A percentile compares a stretch with the other conserved stretches of the same genome.
Conservation (phyloP, 2,797 vertebrate genomes). For the Naso thynnoides region DNA sequence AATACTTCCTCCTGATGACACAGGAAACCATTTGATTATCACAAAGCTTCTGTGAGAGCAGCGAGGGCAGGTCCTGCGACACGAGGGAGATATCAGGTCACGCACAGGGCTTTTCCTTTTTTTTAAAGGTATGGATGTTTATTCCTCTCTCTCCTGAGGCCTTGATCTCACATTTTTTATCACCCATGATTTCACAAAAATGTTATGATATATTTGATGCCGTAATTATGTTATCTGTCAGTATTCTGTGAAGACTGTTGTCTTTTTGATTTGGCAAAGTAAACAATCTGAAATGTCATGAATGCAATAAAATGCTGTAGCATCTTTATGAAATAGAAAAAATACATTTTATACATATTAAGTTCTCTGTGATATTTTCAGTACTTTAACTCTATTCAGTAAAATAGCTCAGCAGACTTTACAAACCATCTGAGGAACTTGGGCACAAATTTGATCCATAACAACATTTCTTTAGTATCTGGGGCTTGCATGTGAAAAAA, state of each 20-base stretch:
- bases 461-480: constrained; percentile 22
- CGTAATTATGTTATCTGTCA: not conserved
- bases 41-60: constrained; percentile 50
- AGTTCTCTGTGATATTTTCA: too few species aligned
- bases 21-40: constrained; percentile 57
- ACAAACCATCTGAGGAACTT: constrained; percentile 5
- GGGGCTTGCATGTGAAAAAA: constrained; percentile 21
- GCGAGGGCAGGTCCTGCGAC: constrained; percentile 8
- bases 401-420: not conserved
- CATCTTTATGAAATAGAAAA: not conserved
- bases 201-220: not conserved
- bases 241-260: not conserved
- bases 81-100: constrained; percentile 43
- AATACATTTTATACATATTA: not conserved
- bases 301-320: constrained; percentile 7
- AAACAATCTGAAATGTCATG: constrained; percentile 2
- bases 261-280: not conserved
- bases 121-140: constrained; percentile 9
- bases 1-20: constrained; percentile 60
- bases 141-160: not conserved
- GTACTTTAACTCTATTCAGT: too few species aligned
- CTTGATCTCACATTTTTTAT: not conserved
- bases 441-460: constrained; percentile 34
- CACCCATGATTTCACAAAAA: constrained; percentile 13
- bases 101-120: constrained; percentile 50